Base-by-base conservation (phyloP, 2,888 invertebrate species). In the Andrena dorsata region DNA sequence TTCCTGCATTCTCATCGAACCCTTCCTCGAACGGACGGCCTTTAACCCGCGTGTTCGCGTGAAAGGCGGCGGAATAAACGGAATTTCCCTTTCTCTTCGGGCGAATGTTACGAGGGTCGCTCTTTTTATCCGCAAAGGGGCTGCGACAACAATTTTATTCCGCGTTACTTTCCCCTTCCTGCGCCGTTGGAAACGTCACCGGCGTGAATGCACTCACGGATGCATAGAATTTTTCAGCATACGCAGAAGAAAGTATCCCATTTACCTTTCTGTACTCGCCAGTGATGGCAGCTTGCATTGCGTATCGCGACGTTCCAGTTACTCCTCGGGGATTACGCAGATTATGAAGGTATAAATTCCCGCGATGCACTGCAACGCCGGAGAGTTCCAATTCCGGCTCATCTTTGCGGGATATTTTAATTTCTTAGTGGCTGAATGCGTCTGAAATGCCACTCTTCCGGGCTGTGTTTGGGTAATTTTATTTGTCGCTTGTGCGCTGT, bases 211-310 rank as follows among this genome's bases (percentile, higher is more conserved):
- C 61, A 76, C 84, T 84, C 76, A 80, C 74, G 73, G 80, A 84
- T 84, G 83, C 84, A 84, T 84, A 74, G 84, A 84, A 84, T 84
- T 84, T 84, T 83, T 83, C 84, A 84, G 76, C 61, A 60, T 32
- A 72, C 58, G 35, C 69, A 41, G 51, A 68, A 71, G 60, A 75
- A 75, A 65, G 74, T 80, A 80, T 66, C 65, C 74, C 49, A 73
- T 70, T 75, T 71, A 74, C 74, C 66, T 66, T 30, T 66, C 53
- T 41, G 20, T 35, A 60, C 64, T 70, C 53, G 63, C 53, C 56
- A 30, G 8, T 26, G 70, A 80, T 66, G 69, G 32, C 65, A 35
- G 73, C 63, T 23, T 47, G 61, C 61, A 47, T 35, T 60, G 65
- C 35, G 77, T 61, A 47, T 66, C 13, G 51, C 58, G 51, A 66